A percentile compares a stretch with the other conserved stretches of the same genome.
Evolutionary conservation across 2,797 vertebrate species (phyloP).

Genomic region (Valencia hispanica): DNA sequence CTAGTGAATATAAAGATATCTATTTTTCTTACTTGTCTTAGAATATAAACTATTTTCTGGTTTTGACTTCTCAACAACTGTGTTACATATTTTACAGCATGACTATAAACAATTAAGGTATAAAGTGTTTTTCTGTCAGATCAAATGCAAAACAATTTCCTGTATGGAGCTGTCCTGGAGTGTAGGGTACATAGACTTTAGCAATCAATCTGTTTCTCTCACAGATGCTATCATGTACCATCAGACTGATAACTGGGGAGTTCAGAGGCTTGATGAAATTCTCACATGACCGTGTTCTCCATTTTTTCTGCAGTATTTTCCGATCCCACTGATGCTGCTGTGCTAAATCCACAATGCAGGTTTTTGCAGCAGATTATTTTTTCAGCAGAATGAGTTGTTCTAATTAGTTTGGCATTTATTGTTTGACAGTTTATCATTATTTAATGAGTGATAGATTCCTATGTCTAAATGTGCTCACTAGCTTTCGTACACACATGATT

Average conservation of each 20-base stretch:
- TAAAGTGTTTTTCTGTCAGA: slow-evolving; percentile 3
- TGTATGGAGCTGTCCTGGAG: background rate
- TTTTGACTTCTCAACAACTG: slow-evolving; percentile 41
- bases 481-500: background rate
- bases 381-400: background rate
- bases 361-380: too few species aligned
- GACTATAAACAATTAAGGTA: slow-evolving; percentile 10
- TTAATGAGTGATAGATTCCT: background rate
- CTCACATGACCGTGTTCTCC: background rate
- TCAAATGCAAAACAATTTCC: background rate
- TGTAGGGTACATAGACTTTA: background rate
- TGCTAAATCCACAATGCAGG: background rate
- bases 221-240: background rate
- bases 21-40: slow-evolving; percentile 28
- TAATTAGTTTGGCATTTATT: background rate
- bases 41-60: slow-evolving; percentile 28
- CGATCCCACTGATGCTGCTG: background rate
- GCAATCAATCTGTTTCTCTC: background rate
- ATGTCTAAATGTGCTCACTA: background rate
- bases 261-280: background rate
- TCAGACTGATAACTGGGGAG: background rate
- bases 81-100: slow-evolving; percentile 3
- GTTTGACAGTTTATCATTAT: background rate
- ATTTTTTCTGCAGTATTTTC: background rate
- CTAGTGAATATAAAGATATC: slow-evolving; percentile 68